Conservation (phyloP, 2,797 vertebrate genomes). For the Florisuga fusca region DNA sequence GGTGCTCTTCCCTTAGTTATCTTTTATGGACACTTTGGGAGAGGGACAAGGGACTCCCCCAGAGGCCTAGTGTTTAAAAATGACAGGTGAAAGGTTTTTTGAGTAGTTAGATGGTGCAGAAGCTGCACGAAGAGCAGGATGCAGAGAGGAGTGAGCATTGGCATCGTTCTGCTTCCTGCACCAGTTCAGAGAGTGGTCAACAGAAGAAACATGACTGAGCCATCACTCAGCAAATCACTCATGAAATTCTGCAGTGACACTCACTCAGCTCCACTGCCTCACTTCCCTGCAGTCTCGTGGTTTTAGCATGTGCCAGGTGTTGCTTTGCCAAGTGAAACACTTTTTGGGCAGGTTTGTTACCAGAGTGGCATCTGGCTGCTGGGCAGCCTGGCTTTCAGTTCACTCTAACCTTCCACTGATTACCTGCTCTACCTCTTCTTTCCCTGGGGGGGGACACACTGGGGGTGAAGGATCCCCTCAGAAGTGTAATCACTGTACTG, state of each 20-base stretch:
- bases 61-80: not conserved
- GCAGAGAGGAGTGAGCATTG: not conserved
- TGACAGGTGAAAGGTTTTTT: not conserved
- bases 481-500: not conserved
- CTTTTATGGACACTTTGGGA: not conserved
- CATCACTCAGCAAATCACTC: not conserved
- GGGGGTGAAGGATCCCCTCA: accelerated
- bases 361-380: not conserved
- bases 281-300: not conserved
- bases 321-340: not conserved
- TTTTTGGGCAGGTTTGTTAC: not conserved
- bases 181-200: not conserved
- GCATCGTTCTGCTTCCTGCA: not conserved
- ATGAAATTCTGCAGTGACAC: not conserved
- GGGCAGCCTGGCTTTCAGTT: not conserved
- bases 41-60: not conserved
- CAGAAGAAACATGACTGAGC: not conserved
- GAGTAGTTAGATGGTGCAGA: accelerated
- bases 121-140: not conserved
- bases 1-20: not conserved
- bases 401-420: accelerated
- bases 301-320: accelerated
- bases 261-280: accelerated
- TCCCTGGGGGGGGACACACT: not conserved
- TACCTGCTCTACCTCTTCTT: not conserved